A percentile compares a stretch with the other conserved stretches of the same genome.
These are phyloP conservation scores for Cichlasoma orientale DNA, from an alignment of 2,797 vertebrate genomes.

Conservation along the genomic window DNA sequence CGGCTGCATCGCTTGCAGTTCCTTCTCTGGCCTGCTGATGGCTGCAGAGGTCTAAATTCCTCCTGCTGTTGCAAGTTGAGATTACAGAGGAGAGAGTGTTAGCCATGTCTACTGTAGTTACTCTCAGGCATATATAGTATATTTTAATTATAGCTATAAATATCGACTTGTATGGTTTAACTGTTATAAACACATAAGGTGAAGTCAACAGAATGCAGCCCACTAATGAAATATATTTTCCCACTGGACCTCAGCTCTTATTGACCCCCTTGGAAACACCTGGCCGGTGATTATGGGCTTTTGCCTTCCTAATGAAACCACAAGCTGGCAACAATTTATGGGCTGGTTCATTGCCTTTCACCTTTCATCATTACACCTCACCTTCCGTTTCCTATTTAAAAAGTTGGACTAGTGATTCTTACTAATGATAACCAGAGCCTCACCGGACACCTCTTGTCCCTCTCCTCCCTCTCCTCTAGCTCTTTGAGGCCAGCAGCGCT, in stretches of 20 bases:
- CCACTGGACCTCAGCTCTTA: slow-evolving; percentile 10
- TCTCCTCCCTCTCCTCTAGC: slow-evolving; percentile 1
- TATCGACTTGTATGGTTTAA: slow-evolving; percentile 11
- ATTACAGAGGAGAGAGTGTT: not conserved
- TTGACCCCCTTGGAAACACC: slow-evolving; percentile 54
- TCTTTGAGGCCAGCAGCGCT: slow-evolving; percentile 69
- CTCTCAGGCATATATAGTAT: not conserved
- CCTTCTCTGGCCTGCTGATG: slow-evolving; percentile 60
- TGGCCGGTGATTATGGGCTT: slow-evolving; percentile 58
- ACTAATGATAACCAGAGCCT: slow-evolving; percentile 38
- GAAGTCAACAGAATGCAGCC: slow-evolving; percentile 3
- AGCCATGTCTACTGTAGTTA: not conserved
- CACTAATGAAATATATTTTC: slow-evolving; percentile 3
- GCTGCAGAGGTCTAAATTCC: slow-evolving; percentile 64
- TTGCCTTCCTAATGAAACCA: slow-evolving; percentile 59
- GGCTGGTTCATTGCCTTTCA: slow-evolving; percentile 51
- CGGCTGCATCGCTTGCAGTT: slow-evolving; percentile 35
- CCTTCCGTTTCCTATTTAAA: slow-evolving; percentile 37
- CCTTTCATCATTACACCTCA: slow-evolving; percentile 50
- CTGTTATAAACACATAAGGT: slow-evolving; percentile 25
- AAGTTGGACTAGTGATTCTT: slow-evolving; percentile 35
- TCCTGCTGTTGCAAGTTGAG: not conserved
- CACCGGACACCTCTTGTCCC: slow-evolving; percentile 38
- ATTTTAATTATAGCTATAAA: slow-evolving; percentile 21
- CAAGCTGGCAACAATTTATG: slow-evolving; percentile 57